Base-by-base conservation (phyloP, 2,888 invertebrate species). In the Scaptomyza polygonia region DNA sequence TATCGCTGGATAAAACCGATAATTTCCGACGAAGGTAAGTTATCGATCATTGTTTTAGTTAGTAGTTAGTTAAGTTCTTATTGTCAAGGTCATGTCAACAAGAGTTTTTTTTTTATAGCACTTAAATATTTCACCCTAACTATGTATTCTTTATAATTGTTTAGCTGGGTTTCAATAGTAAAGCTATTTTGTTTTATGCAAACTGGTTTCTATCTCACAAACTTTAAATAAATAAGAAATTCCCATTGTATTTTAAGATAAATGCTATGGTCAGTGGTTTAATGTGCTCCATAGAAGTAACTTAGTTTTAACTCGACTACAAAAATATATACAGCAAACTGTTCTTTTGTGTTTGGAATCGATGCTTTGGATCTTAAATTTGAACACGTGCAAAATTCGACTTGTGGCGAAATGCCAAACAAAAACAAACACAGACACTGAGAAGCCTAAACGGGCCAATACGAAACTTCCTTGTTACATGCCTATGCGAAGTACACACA, bases 1-100 rank as follows among this genome's bases (percentile, higher is more conserved):
- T 90, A 42, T 88, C 87, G 44, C 82, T 88, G 55, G 91, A 91
- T 74, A 91, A 90, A 79, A 88, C 89, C 58, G 90, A 91, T 84
- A 91, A 91, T 54, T 83, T 91, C 59, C 82, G 88, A 43, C 87
- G 86, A 69, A 91, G 91, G 91, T 91, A 65, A 87, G 87, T 67
- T 40, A 57, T 53, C 44, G 27, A 71, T 45, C 42, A 44, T 43
- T 5, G n/a, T 8, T 6, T 9, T 47, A 40, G 16, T 8, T 5
- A 12, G 7, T n/a, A 48, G 21, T 36, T 30, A 12, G 16, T 14
- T 9, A 21, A 32, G 42, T 42, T 39, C 21, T 48, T 58, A 58
- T 55, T 69, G 51, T 12, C 44, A 72, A 77, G 67, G 72, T 77
- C 61, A 72, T 47, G 56, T 45, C 9, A 7, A 4, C 21, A 30